These are phyloP conservation scores for Xyrichtys novacula DNA, from an alignment of 2,797 vertebrate genomes.

Conservation along the genomic window DNA sequence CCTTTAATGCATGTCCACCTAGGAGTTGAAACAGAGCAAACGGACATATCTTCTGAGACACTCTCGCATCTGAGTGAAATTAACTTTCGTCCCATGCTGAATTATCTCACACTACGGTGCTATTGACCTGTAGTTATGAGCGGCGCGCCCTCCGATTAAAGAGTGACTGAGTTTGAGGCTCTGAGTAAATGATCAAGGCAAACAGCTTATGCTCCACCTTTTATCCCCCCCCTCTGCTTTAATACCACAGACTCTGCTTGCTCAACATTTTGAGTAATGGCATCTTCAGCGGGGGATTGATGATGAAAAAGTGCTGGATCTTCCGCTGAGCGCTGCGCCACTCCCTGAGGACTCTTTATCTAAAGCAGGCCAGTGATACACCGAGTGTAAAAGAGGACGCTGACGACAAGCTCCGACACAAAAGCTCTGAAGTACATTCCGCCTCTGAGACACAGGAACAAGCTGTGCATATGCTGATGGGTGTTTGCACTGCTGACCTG, in stretches of 20 bases:
- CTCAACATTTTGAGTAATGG: constrained; percentile 56
- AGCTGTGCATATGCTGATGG: not conserved
- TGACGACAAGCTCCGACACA: constrained; percentile 17
- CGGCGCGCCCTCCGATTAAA: constrained; percentile 47
- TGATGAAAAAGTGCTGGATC: constrained; percentile 41
- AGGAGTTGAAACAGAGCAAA: constrained; percentile 17
- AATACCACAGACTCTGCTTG: constrained; percentile 39
- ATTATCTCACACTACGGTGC: constrained; percentile 46
- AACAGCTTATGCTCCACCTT: constrained; percentile 29
- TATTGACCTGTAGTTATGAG: constrained; percentile 50
- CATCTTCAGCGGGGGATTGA: constrained; percentile 44
- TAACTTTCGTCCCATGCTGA: constrained; percentile 38
- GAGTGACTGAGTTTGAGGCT: constrained; percentile 35
- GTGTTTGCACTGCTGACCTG: constrained; percentile 2
- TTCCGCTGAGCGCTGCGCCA: constrained; percentile 7
- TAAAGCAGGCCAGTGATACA: constrained; percentile 38
- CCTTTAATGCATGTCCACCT: not conserved
- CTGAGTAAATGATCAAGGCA: constrained; percentile 57
- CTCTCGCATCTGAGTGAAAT: constrained; percentile 28
- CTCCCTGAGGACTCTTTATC: constrained; percentile 42
- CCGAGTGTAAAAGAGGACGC: constrained; percentile 38
- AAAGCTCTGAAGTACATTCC: constrained; percentile 18
- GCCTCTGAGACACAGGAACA: not conserved
- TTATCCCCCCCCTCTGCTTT: constrained; percentile 12
- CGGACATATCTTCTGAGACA: not conserved